Evolutionary conservation across 2,888 invertebrate species (phyloP).

Genomic region (Pachymerium ferrugineum): DNA sequence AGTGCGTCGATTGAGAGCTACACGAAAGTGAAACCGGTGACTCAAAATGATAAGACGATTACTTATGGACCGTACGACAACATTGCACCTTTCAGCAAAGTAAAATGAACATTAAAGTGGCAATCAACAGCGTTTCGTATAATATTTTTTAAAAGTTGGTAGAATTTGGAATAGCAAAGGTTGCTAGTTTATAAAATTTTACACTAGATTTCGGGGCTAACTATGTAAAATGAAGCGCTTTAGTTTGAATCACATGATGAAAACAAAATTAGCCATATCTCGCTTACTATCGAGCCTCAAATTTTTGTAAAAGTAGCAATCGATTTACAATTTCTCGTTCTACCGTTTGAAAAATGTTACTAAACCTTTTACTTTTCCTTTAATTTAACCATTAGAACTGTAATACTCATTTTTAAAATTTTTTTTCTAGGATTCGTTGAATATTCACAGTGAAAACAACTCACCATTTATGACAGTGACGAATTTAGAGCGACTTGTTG

Average conservation of each 20-base stretch:
- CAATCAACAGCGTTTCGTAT: not conserved
- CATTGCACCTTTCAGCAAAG: slow-evolving; percentile 55
- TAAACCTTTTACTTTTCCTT: too few relatives aligned
- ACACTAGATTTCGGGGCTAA: too few relatives aligned
- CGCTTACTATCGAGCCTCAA: too few relatives aligned
- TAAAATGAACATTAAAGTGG: slow-evolving; percentile 37
- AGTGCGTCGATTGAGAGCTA: slow-evolving; percentile 75
- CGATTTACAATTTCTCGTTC: too few relatives aligned
- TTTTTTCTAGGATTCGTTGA: slow-evolving; percentile 56
- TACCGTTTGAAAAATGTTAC: too few relatives aligned
- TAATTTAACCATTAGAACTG: too few relatives aligned
- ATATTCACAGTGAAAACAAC: slow-evolving; percentile 92
- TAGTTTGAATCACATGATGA: too few relatives aligned
- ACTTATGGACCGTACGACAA: slow-evolving; percentile 84
- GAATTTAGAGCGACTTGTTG: slow-evolving; percentile 75
- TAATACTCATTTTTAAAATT: not conserved
- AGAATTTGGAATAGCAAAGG: too few relatives aligned
- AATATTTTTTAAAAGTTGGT: slow-evolving; percentile 29
- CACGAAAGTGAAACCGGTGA: slow-evolving; percentile 72
- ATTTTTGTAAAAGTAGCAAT: not conserved
- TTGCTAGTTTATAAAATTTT: too few relatives aligned
- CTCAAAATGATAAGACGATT: slow-evolving; percentile 71
- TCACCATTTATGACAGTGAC: slow-evolving; percentile 92
- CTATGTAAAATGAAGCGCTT: too few relatives aligned
- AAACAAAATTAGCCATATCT: too few relatives aligned